Base-by-base conservation (phyloP, 1,140 invertebrate genomes). In the Penaeus vannamei region DNA sequence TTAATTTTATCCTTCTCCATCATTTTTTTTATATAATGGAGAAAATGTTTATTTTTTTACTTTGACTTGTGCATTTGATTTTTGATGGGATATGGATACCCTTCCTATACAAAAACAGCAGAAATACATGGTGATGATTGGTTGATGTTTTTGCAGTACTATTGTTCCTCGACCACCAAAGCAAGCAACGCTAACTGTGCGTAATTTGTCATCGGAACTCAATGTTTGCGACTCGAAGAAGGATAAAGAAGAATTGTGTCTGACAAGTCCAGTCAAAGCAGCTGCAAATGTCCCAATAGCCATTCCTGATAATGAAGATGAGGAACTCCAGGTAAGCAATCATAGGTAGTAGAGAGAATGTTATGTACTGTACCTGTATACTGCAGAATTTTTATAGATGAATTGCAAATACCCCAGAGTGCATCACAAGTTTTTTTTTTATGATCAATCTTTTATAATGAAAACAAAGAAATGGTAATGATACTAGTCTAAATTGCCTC, bases 251-350 rank as follows among this genome's bases (percentile, higher is more conserved):
- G 53, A 66, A 77, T 29, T 76, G 20, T 42, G 76, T 76, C 60
- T 29, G 26, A 1, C 42, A 85, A 77, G 85, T 87, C 66, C 88
- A 76, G 61, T 59, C 32, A 85, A 87, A 36, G 61, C 84, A 42
- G 62, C 83, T 76, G 86, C 42, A 32, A 66, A 23, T 83, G 23
- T 26, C 36, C 46, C 84, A 23, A 29, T 59, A 10, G 23, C 83
- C 23, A 17, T 77, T 19, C 29, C 72, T 53, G 82, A 89, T 62
- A 85, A 85, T 32, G 91, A 89, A 69, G 91, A 90, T 76, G 89
- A 91, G 59, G 84, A 89, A 86, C 69, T 91, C 0, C 90, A 91
- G 90, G 90, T 90, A 77, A 82, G 17, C 53, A 53, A 14, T 8
- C 53, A 53, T 53, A 17, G 53, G 1, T 53, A 12, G 53, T 12